Evolutionary conservation across 2,113 vertebrate species (phyloP).

Genomic region (Irena cyanogastra): DNA sequence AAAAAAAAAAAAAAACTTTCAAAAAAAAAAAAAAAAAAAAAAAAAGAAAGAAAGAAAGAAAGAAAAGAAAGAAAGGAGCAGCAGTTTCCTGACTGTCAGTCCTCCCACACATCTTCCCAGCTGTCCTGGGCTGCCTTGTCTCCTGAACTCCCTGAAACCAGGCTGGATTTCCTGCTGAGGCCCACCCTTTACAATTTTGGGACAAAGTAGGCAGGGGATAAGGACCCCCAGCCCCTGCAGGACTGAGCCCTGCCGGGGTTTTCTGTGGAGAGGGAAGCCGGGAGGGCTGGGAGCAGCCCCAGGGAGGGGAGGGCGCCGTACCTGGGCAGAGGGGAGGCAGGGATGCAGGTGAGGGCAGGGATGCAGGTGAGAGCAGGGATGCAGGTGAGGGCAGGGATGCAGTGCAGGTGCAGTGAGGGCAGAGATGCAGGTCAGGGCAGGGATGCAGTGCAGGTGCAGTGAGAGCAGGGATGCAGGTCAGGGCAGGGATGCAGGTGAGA

Average conservation of each 20-base stretch:
- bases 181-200: not conserved
- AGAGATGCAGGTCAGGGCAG: no score
- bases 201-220: fast-evolving
- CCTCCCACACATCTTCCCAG: not conserved
- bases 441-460: no score
- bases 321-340: not conserved
- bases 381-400: no score
- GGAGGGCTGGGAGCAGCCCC: not conserved
- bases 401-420: no score
- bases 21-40: slow-evolving; percentile 57
- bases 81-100: not conserved
- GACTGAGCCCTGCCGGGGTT: no score
- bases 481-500: no score
- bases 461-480: no score
- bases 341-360: no score
- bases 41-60: slow-evolving; percentile 31
- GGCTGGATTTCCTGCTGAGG: not conserved
- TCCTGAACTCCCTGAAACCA: not conserved
- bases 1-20: not conserved
- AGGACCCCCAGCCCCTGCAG: not conserved
- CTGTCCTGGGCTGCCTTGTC: not conserved
- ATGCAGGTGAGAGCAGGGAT: no score
- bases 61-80: not conserved
- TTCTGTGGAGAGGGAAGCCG: no score
- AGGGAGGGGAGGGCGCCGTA: not conserved